A percentile compares a stretch with the other conserved stretches of the same genome.
These are phyloP conservation scores for Lepus oiostolus DNA, from an alignment of 2,797 vertebrate genomes.

Conservation along the genomic window DNA sequence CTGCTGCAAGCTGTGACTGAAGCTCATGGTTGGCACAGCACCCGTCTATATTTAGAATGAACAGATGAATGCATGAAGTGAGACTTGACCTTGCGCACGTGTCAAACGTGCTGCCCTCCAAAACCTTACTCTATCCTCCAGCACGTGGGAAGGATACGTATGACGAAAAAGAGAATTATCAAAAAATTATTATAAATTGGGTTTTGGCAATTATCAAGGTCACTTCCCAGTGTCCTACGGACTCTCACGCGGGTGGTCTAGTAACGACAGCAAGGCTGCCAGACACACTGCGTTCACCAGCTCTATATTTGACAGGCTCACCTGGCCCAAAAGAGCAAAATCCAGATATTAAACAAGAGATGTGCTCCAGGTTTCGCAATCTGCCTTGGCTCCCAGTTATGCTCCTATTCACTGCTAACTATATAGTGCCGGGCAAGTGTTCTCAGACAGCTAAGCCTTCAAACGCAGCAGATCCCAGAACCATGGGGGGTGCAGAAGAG, in stretches of 20 bases:
- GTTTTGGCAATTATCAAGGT: not conserved
- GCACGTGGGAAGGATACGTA: not conserved
- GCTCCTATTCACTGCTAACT: not conserved
- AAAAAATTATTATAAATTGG: not conserved
- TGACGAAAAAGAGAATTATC: not conserved
- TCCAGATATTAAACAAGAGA: not conserved
- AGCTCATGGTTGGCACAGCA: accelerated
- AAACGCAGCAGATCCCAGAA: not conserved
- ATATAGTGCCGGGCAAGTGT: not conserved
- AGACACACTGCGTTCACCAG: not conserved
- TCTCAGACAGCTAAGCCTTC: not conserved
- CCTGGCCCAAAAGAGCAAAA: not conserved
- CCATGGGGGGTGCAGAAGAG: no score
- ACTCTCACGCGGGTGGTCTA: not conserved
- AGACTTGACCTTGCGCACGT: accelerated
- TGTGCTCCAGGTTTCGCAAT: not conserved
- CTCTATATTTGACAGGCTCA: not conserved
- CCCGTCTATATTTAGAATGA: not conserved
- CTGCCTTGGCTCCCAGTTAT: not conserved
- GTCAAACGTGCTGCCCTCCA: not conserved
- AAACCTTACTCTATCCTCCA: not conserved
- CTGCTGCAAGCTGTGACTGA: not conserved
- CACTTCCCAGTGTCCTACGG: not conserved
- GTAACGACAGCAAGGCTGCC: not conserved
- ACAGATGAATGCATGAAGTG: not conserved